Evolutionary conservation across 1,140 invertebrate genomes (phyloP), one percentile per base, ranked within the genome.

Genomic region (Triops cancriformis): DNA sequence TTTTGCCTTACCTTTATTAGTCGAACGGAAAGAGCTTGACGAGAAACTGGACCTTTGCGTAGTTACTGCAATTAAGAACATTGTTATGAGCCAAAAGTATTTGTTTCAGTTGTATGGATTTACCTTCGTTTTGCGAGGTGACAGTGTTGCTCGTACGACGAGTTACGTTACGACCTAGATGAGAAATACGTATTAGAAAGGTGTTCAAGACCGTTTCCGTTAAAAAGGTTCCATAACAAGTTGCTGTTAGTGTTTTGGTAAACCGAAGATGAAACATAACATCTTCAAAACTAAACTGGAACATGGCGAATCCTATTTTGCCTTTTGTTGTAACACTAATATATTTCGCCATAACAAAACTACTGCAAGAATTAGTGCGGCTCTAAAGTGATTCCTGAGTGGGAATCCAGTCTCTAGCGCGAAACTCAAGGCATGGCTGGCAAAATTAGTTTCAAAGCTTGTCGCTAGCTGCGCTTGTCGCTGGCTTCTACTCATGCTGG

Each of bases 361-460:
- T 64, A 64, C 23, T 7, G 23, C 18, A 23, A 23, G 14, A 64
- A 64, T 64, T 64, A 64, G 51, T 64, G 51, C 51, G 51, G 3
- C 51, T 18, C 51, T 64, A 64, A 64, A 37, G 31, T 2, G 31
- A 37, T 37, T 37, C 31, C 7, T 7, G 14, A 64, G 51, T 23
- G 51, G 5, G 14, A 64, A n/a, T 23, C 51, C 14, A 64, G 18
- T 18, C 51, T 18, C 6, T 64, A 14, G 51, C 51, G 18, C 14
- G 18, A 64, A 64, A 10, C 18, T 23, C 6, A 64, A 23, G 51
- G 51, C 51, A 23, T 18, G 14, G 51, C 18, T 23, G 14, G 51
- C 51, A 64, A 64, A 64, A 64, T 64, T 64, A 64, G 51, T 64
- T 18, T 64, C 51, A 64, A 64, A 64, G 51, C 51, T 64, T 37